Conservation (phyloP, 2,888 invertebrate genomes). For the Pocota personata region DNA sequence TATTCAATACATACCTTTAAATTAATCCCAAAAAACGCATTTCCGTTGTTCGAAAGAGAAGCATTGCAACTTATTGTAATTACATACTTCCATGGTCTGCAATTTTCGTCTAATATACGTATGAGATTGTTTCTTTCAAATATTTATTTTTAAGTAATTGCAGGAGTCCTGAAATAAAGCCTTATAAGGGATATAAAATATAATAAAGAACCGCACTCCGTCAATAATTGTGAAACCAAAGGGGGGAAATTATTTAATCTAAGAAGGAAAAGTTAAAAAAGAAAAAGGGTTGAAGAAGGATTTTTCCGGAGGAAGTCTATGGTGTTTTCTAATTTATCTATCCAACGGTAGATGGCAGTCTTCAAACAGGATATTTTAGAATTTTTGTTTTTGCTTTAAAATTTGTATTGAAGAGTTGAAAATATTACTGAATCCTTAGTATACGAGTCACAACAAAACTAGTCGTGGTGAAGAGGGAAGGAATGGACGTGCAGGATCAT, state of each 20-base stretch:
- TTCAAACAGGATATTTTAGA: neutral
- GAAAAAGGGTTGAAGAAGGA: neutral
- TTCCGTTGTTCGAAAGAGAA: neutral
- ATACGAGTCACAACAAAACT: neutral
- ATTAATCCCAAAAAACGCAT: neutral
- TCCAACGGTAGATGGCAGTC: constrained; percentile 44
- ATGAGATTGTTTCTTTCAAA: neutral
- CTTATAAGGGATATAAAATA: too few species aligned
- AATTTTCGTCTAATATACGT: neutral
- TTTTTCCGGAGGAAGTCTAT: constrained; percentile 23
- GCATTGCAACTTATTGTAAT: neutral
- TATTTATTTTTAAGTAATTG: too few species aligned
- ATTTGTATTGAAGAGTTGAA: neutral
- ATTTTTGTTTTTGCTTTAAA: neutral
- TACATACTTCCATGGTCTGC: neutral
- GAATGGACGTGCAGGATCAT: too few species aligned
- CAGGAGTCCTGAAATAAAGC: too few species aligned
- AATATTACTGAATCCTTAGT: neutral
- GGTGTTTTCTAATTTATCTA: constrained; percentile 33
- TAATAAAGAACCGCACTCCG: too few species aligned
- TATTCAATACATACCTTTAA: neutral
- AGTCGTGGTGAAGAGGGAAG: neutral
- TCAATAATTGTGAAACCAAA: neutral
- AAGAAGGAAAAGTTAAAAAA: neutral
- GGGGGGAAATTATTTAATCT: neutral